Conservation (phyloP, 2,797 vertebrate species). For the Scomberomorus guttatus region DNA sequence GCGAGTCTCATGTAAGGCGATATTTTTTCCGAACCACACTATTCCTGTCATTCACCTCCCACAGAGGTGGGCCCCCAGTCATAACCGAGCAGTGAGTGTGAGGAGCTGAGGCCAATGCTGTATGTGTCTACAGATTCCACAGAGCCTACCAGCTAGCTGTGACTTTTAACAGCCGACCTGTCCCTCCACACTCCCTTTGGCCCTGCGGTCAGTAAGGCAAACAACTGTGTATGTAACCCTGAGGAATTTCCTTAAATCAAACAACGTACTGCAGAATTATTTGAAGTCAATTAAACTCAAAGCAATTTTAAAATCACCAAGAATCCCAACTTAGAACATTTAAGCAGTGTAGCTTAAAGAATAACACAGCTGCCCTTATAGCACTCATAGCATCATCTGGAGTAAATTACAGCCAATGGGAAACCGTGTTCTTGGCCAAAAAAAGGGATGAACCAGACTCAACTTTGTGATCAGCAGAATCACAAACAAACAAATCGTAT, state of each 20-base stretch:
- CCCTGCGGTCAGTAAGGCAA: neutral
- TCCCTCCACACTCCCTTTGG: constrained; percentile 20
- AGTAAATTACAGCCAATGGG: constrained; percentile 55
- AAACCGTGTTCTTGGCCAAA: constrained; percentile 53
- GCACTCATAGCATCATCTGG: constrained; percentile 66
- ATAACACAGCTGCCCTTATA: constrained; percentile 41
- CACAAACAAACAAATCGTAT: constrained; percentile 61
- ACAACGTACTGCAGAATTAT: constrained; percentile 17
- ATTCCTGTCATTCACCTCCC: constrained; percentile 68
- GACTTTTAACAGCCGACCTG: constrained; percentile 70
- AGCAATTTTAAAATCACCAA: constrained; percentile 1
- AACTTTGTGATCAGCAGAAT: constrained; percentile 62
- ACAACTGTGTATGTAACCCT: constrained; percentile 17
- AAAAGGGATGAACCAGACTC: constrained; percentile 36
- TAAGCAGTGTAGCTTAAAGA: constrained; percentile 21
- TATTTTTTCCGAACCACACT: constrained; percentile 70
- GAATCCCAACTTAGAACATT: constrained; percentile 24
- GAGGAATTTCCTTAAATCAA: constrained; percentile 18
- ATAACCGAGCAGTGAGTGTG: constrained; percentile 40
- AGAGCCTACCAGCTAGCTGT: constrained; percentile 76
- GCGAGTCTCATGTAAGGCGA: constrained; percentile 56
- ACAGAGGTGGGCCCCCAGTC: constrained; percentile 52
- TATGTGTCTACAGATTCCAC: constrained; percentile 79
- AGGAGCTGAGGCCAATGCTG: constrained; percentile 46
- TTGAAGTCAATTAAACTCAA: constrained; percentile 1